Evolutionary conservation across 1,140 invertebrate species (phyloP).

Genomic region (Liolophura sinensis): DNA sequence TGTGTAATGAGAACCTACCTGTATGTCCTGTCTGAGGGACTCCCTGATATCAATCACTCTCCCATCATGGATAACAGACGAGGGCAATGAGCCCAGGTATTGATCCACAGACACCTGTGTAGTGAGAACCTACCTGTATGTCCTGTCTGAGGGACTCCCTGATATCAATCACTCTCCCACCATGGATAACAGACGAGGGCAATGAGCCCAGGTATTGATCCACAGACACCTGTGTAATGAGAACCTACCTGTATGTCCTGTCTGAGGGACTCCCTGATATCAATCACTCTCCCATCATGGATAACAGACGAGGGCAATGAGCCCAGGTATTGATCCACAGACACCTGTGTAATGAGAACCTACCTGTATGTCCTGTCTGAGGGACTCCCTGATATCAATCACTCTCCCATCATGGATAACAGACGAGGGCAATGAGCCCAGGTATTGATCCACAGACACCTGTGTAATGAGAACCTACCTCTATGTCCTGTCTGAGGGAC

Average conservation of each 20-base stretch:
- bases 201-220: conserved; percentile 54
- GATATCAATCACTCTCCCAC: conserved; percentile 56
- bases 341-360: no score
- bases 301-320: conserved; percentile 53
- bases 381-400: conserved; percentile 49
- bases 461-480: no score
- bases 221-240: conserved; percentile 36
- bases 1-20: no score
- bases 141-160: conserved; percentile 25
- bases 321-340: conserved; percentile 51
- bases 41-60: conserved; percentile 54
- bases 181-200: conserved; percentile 49
- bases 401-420: conserved; percentile 54
- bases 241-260: no score
- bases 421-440: conserved; percentile 49
- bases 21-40: conserved; percentile 14
- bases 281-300: conserved; percentile 52
- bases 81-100: conserved; percentile 53
- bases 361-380: no score
- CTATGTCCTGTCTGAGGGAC: conserved; percentile 14
- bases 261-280: conserved; percentile 41
- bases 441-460: conserved; percentile 48
- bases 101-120: conserved; percentile 44
- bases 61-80: conserved; percentile 50
- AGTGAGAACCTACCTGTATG: no score